Evolutionary conservation across 2,888 invertebrate genomes (phyloP), one percentile per base, ranked within the genome.

Genomic region (Melanargia galathea): DNA sequence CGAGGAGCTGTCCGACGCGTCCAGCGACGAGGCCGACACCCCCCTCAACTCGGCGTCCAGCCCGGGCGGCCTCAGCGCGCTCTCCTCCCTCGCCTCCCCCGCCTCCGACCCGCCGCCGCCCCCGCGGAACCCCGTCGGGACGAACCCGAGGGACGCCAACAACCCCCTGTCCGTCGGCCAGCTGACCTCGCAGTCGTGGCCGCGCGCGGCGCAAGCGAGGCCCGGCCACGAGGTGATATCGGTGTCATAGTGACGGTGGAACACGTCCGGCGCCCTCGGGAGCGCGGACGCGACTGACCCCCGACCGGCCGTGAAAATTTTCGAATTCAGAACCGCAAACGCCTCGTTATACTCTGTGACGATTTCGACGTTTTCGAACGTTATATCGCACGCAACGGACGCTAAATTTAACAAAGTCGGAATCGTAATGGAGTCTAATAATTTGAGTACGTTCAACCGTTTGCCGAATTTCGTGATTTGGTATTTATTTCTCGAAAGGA

Each of bases 141-240:
- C 97, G 52, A 97, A 97, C 90, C 97, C 97, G 46, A 95, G 97
- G 74, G 97, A 97, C 90, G 95, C 96, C 71, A 97, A 97, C 92
- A 97, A 97, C 92, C 97, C 97, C 63, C 92, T 97, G 48, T 97
- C 96, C 84, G 97, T 97, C 64, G 97, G 97, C 78, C 97, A 97
- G 88, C 92, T 97, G 73, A 97, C 97, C 66, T 96, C 96, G 73
- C 95, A 95, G 72, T 81, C 82, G 40, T 89, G 91, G 91, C 89
- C 90, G 0, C 79, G 91, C 8, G 80, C 90, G 46, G 81, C 89
- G 10, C 82, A 84, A 66, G 60, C 87, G 24, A 74, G 88, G 51
- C 84, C 88, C 54, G 74, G 76, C 0, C 90, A 90, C 76, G 90
- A 92, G 74, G 91, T 89, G 72, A 92, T 92, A 71, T 92, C 92